Percentiles rank a stretch among this genome's conserved stretches.
Evolutionary conservation across 2,797 vertebrate species (phyloP).

Genomic region (Alcedo quadribrachys): DNA sequence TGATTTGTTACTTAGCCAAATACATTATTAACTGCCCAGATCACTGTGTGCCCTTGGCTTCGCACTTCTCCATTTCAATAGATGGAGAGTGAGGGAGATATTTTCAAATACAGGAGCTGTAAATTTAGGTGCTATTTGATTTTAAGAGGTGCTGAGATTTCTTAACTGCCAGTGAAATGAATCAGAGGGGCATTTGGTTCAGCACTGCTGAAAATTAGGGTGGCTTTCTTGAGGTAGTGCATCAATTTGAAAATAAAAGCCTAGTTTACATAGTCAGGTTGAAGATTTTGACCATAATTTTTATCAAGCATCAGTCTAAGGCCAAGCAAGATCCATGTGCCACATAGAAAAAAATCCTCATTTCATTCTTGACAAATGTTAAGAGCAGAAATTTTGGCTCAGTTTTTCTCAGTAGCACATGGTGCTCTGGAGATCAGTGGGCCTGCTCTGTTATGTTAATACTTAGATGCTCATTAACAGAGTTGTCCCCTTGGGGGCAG

Average conservation of each 20-base stretch:
- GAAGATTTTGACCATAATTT: neutral
- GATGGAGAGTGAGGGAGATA: neutral
- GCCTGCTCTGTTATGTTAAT: slow-evolving; percentile 29
- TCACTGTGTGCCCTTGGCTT: slow-evolving; percentile 1
- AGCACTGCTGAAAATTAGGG: neutral
- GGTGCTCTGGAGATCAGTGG: slow-evolving; percentile 20
- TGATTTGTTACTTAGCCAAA: neutral
- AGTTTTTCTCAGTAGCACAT: neutral
- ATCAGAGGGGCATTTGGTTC: neutral
- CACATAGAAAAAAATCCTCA: neutral
- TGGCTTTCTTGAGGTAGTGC: neutral
- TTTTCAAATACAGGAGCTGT: neutral
- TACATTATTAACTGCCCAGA: slow-evolving; percentile 29
- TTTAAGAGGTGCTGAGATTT: slow-evolving; percentile 24
- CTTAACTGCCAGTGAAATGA: neutral
- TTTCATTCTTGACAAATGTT: slow-evolving; percentile 18
- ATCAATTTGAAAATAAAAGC: neutral
- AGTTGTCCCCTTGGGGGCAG: neutral
- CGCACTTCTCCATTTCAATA: neutral
- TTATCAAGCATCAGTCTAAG: neutral
- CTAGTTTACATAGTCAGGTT: neutral
- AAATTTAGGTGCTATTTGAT: slow-evolving; percentile 18
- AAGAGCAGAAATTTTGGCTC: slow-evolving; percentile 8
- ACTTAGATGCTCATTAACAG: slow-evolving; percentile 9
- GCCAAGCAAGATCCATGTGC: neutral